phyloP scores from a whole-genome alignment of 1,140 invertebrate species.

The Sarcophaga bullata region DNA sequence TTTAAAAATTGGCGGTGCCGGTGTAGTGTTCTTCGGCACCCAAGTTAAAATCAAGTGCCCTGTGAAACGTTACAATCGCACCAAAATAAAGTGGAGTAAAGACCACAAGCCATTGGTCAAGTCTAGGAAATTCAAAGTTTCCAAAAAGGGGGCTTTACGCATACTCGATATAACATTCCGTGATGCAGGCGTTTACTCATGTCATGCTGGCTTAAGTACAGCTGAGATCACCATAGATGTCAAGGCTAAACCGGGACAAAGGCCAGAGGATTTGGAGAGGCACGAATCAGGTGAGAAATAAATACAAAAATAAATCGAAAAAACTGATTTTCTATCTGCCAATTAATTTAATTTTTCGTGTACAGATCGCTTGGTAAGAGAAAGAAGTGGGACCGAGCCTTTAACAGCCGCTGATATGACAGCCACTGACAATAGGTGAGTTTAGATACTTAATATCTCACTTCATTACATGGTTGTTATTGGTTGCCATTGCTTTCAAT shows the following conservation, averaged over 20 bases:
- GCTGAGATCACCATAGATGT: constrained; percentile 79
- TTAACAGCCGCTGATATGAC: constrained; percentile 64
- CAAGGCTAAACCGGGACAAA: constrained; percentile 79
- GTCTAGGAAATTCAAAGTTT: constrained; percentile 83
- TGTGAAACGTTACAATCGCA: constrained; percentile 81
- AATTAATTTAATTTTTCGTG: constrained; percentile 5
- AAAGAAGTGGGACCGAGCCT: constrained; percentile 60
- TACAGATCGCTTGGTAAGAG: constrained; percentile 61
- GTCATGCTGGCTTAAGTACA: constrained; percentile 78
- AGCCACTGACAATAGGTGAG: constrained; percentile 57
- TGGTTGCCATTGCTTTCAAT: background rate
- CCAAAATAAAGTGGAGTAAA: constrained; percentile 85
- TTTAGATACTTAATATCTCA: no score
- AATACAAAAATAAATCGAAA: background rate
- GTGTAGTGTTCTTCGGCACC: constrained; percentile 85
- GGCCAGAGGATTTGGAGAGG: constrained; percentile 80
- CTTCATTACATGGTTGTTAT: no score
- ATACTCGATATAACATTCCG: constrained; percentile 80
- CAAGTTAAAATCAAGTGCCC: constrained; percentile 91
- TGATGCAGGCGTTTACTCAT: constrained; percentile 85
- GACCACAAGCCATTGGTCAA: constrained; percentile 78
- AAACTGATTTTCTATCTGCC: background rate
- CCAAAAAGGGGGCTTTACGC: constrained; percentile 85
- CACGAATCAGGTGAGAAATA: constrained; percentile 61
- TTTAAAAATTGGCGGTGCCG: constrained; percentile 85